Percentiles rank a stretch among this genome's conserved stretches.
phyloP scores from a whole-genome alignment of 2,888 invertebrate species.

The Tachina lurida region DNA sequence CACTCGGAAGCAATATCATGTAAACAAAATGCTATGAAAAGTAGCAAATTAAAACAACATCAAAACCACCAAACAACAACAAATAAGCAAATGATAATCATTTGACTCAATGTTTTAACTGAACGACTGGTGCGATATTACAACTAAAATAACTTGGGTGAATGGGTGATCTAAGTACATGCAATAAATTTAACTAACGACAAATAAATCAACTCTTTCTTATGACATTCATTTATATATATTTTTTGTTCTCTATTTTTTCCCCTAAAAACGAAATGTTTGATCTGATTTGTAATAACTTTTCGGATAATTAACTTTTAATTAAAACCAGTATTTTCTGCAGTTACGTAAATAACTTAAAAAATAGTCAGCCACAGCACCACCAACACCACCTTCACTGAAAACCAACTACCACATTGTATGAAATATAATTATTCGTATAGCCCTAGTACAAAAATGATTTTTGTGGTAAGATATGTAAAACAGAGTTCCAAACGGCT shows the following conservation, averaged over 20 bases:
- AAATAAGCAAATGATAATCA: conserved; percentile 16
- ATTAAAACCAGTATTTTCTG: not conserved
- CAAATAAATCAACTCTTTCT: conserved; percentile 47
- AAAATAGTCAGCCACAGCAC: conserved; percentile 25
- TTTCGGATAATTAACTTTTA: conserved; percentile 19
- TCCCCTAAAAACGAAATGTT: conserved; percentile 12
- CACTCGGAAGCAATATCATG: conserved; percentile 35
- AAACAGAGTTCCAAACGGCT: conserved; percentile 68
- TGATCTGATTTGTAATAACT: conserved; percentile 14
- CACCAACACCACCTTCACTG: conserved; percentile 31
- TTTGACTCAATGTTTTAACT: conserved; percentile 12
- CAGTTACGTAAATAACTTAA: conserved; percentile 1
- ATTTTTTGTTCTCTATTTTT: not conserved
- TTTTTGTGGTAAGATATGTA: conserved; percentile 67
- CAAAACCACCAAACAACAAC: conserved; percentile 27
- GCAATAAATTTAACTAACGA: conserved; percentile 22
- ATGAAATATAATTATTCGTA: conserved; percentile 35
- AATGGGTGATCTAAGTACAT: conserved; percentile 31
- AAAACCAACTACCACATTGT: conserved; percentile 43
- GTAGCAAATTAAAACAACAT: not conserved
- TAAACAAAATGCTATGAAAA: conserved; percentile 19
- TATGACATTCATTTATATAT: not conserved
- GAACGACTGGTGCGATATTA: not conserved
- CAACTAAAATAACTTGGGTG: not conserved
- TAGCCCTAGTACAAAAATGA: conserved; percentile 33